Percentiles rank a stretch among this genome's conserved stretches.
These are phyloP conservation scores for Lasioglossum pauxillum DNA, from an alignment of 2,888 invertebrate genomes.

Conservation along the genomic window DNA sequence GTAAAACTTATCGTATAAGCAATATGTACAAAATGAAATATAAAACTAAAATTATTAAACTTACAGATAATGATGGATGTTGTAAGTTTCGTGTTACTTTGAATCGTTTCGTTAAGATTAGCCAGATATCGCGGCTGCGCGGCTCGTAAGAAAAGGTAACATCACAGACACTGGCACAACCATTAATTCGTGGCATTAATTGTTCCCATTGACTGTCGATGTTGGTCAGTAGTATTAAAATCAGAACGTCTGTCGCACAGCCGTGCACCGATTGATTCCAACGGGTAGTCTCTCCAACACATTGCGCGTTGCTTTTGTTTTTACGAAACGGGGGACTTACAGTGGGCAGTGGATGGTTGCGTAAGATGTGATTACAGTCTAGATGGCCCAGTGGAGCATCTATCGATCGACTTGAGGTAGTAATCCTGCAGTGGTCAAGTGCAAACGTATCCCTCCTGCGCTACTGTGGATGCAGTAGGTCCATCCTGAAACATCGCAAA, in stretches of 20 bases:
- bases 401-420: constrained; percentile 76
- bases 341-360: constrained; percentile 82
- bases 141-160: constrained; percentile 59
- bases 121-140: constrained; percentile 31
- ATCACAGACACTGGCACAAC: constrained; percentile 76
- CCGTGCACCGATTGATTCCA: constrained; percentile 66
- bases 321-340: constrained; percentile 76
- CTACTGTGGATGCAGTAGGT: constrained; percentile 76
- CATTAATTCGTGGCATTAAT: constrained; percentile 51
- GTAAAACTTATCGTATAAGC: constrained; percentile 65
- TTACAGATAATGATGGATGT: constrained; percentile 50
- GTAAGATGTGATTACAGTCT: constrained; percentile 80
- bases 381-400: constrained; percentile 79
- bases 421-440: constrained; percentile 80
- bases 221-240: constrained; percentile 67
- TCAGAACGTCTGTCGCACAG: constrained; percentile 64
- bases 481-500: constrained; percentile 74
- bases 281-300: constrained; percentile 65
- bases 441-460: constrained; percentile 82
- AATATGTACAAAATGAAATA: constrained; percentile 72
- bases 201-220: constrained; percentile 72
- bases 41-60: constrained; percentile 67
- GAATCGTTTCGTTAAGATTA: constrained; percentile 32
- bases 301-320: constrained; percentile 65
- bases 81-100: constrained; percentile 26